Evolutionary conservation across 1,140 invertebrate genomes (phyloP), one percentile per base, ranked within the genome.

Genomic region (Glomeris maerens): DNA sequence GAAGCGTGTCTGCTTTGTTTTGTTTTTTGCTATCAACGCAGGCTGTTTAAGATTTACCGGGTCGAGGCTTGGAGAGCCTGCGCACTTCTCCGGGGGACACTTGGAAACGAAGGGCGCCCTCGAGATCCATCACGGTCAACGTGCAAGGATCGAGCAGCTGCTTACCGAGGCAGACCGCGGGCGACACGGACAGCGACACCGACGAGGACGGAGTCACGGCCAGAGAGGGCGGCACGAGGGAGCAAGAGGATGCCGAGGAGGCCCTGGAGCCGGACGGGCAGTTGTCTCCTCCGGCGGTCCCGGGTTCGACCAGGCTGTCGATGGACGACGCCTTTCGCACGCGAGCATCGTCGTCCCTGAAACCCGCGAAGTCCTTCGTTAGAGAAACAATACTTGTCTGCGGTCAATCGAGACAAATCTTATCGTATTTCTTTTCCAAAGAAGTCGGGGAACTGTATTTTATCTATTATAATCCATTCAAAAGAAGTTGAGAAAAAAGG

Each of bases 291-390:
- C n/a, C n/a, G n/a, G n/a, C n/a, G n/a, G n/a, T n/a, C n/a, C n/a
- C n/a, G n/a, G 46, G 50, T 25, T 60, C 59, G 0, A 63, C 54
- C 28, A 63, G 49, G 42, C 60, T 61, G 54, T 63, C 62, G 23
- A 63, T 58, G 47, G 60, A 62, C 48, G 58, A 55, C 1, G 60
- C 57, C 22, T 59, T 57, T 22, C 60, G 40, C 13, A 61, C 38
- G 1, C 49, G 42, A 1, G 45, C 28, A 13, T 45, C 52, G 2
- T 52, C 54, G 29, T 55, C 52, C 17, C 10, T 17, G 38, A 4
- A 42, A n/a, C n/a, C n/a, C n/a, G n/a, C n/a, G n/a, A n/a, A n/a
- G n/a, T n/a, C n/a, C n/a, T n/a, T n/a, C n/a, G n/a, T n/a, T n/a
- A n/a, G n/a, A n/a, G n/a, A n/a, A n/a, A n/a, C n/a, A n/a, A n/a